Evolutionary conservation across 2,888 invertebrate genomes (phyloP).

Genomic region (Panorpa germanica): DNA sequence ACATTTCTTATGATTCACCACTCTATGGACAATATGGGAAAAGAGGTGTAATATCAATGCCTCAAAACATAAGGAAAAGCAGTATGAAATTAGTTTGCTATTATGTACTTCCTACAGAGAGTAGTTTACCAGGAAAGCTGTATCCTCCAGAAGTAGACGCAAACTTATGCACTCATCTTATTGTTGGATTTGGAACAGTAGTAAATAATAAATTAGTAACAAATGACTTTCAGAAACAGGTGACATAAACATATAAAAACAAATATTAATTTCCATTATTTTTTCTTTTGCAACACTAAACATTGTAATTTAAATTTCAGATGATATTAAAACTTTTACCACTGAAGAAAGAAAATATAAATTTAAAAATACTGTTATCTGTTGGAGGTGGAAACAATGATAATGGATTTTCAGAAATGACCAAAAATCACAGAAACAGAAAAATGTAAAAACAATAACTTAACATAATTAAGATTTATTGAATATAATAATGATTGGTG

Average conservation of each 20-base stretch:
- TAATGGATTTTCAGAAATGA: conserved; percentile 52
- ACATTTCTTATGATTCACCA: no score
- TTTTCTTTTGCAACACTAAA: conserved; percentile 18
- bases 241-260: no score
- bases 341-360: conserved; percentile 37
- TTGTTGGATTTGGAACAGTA: conserved; percentile 53
- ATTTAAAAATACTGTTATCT: conserved; percentile 59
- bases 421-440: conserved; percentile 45
- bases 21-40: no score
- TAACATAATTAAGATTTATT: conserved; percentile 20
- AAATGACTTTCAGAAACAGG: conserved; percentile 21
- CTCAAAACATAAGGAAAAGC: conserved; percentile 3
- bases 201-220: conserved; percentile 37
- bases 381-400: conserved; percentile 43
- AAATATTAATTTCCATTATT: no score
- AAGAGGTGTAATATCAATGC: no score
- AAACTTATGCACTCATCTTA: conserved; percentile 64
- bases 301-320: conserved; percentile 15
- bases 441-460: conserved; percentile 35
- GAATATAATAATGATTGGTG: conserved; percentile 7
- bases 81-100: conserved; percentile 39
- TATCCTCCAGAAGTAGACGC: conserved; percentile 42
- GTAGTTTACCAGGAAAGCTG: conserved; percentile 22
- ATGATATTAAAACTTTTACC: conserved; percentile 25
- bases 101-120: conserved; percentile 35